Conservation (phyloP, 2,797 vertebrate genomes). For the Falco cherrug region DNA sequence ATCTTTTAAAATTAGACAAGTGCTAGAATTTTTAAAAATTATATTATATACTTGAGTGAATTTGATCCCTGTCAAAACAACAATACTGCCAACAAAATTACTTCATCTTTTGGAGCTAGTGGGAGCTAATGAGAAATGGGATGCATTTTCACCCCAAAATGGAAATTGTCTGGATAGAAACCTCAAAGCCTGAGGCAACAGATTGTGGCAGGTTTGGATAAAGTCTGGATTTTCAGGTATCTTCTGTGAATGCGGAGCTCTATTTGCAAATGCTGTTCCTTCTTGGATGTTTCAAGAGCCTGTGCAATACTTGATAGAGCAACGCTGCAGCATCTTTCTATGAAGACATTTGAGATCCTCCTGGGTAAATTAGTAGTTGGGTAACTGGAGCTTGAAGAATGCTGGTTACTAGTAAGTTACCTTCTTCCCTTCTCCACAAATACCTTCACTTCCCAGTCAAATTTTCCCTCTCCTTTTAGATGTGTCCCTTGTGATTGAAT, state of each 20-base stretch:
- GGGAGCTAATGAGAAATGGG: background rate
- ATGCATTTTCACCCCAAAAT: background rate
- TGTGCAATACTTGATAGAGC: background rate
- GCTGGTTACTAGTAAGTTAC: background rate
- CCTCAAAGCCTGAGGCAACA: background rate
- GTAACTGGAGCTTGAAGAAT: background rate
- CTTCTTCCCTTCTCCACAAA: background rate
- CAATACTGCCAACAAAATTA: background rate
- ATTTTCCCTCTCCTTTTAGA: background rate
- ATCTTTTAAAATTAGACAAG: constrained; percentile 42
- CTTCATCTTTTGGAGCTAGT: background rate
- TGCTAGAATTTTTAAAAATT: background rate
- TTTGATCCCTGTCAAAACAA: background rate
- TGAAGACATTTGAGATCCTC: background rate
- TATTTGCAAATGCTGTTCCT: background rate
- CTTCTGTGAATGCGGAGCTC: background rate
- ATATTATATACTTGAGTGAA: background rate
- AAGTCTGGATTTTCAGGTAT: background rate
- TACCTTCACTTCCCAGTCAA: background rate
- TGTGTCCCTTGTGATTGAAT: background rate
- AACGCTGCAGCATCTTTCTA: background rate
- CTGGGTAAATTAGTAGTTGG: background rate
- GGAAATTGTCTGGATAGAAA: background rate
- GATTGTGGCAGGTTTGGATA: background rate
- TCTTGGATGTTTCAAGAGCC: background rate